Evolutionary conservation across 2,888 invertebrate species (phyloP).

Genomic region (Steinernema hermaphroditum): DNA sequence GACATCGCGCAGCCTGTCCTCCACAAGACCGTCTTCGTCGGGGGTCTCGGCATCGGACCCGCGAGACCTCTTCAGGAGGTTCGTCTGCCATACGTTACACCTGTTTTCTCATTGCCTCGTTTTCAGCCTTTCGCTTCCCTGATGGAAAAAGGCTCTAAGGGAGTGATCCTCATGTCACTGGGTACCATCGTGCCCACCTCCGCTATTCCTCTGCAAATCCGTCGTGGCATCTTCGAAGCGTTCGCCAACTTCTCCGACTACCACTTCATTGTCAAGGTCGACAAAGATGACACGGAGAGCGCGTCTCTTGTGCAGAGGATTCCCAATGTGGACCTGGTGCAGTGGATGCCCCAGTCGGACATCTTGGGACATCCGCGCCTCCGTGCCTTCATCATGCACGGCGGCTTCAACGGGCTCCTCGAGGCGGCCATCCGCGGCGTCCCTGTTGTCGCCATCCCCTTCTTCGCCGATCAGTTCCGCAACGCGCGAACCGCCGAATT

Average conservation of each 20-base stretch:
- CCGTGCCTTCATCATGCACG: conserved; percentile 61
- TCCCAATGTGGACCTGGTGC: conserved; percentile 53
- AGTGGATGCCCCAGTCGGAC: conserved; percentile 62
- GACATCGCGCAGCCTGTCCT: conserved; percentile 48
- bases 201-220: conserved; percentile 8
- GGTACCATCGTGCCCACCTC: conserved; percentile 39
- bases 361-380: conserved; percentile 59
- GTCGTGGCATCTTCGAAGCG: conserved; percentile 30
- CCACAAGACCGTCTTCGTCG: conserved; percentile 42
- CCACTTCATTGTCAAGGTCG: conserved; percentile 58
- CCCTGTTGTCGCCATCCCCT: conserved; percentile 58
- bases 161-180: conserved; percentile 36
- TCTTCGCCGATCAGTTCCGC: conserved; percentile 64
- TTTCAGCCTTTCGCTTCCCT: conserved; percentile 1
- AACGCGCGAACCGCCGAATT: conserved; percentile 62
- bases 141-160: conserved; percentile 32
- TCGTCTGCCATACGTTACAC: neutral
- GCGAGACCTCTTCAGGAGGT: conserved; percentile 33
- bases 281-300: conserved; percentile 47
- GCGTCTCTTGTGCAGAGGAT: conserved; percentile 40
- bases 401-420: conserved; percentile 60
- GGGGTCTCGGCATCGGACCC: conserved; percentile 39
- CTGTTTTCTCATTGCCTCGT: neutral
- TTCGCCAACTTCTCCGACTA: conserved; percentile 48
- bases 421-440: conserved; percentile 59